Evolutionary conservation across 2,888 invertebrate species (phyloP).

Genomic region (Halictus ligatus): DNA sequence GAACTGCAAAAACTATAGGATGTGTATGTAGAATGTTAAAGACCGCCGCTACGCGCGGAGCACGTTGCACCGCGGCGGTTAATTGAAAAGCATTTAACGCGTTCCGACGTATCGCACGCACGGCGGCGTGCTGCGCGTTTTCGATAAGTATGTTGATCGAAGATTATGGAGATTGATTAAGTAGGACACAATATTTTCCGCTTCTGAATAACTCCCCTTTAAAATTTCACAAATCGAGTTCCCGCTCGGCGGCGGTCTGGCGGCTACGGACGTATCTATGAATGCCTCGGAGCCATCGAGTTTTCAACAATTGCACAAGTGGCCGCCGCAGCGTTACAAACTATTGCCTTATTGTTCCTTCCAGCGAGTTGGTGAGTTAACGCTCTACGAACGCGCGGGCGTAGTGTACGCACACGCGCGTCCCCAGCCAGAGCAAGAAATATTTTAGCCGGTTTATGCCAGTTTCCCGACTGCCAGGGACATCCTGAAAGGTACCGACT

Average conservation of each 20-base stretch:
- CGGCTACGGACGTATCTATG: not conserved
- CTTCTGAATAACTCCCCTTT: not conserved
- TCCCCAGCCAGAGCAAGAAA: not conserved
- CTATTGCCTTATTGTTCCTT: not conserved
- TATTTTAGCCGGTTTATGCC: not conserved
- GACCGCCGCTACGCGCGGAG: not conserved
- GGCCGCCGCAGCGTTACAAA: not conserved
- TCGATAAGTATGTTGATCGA: not conserved
- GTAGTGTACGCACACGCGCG: not conserved
- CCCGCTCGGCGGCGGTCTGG: not conserved
- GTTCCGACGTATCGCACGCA: not conserved
- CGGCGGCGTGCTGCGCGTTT: not conserved
- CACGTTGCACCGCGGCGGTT: not conserved
- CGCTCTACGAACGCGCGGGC: not conserved
- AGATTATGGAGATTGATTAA: not conserved
- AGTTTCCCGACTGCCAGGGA: not conserved
- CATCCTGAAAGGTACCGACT: not conserved
- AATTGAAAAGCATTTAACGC: not conserved
- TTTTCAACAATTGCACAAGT: not conserved
- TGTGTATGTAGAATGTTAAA: too few species aligned
- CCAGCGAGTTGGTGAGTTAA: not conserved
- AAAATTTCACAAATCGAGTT: not conserved
- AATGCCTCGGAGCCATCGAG: conserved; percentile 2
- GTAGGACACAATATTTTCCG: not conserved
- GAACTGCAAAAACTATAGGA: not conserved